Evolutionary conservation across 2,113 vertebrate genomes (phyloP).

Genomic region (Cricetomys ansorgei): DNA sequence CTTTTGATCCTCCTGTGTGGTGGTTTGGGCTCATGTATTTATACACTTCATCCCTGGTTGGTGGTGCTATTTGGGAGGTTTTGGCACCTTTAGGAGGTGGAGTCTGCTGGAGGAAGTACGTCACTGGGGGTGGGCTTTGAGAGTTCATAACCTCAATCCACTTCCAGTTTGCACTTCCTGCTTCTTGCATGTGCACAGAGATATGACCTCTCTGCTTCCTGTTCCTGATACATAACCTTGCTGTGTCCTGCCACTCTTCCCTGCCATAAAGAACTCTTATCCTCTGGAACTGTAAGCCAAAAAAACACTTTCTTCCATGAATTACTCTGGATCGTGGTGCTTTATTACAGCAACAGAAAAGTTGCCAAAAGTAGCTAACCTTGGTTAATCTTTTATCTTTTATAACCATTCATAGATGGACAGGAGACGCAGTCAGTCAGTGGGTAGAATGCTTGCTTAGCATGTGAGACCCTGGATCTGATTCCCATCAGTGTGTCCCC

Average conservation of each 20-base stretch:
- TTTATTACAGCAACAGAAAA: neutral
- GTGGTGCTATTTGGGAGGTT: neutral
- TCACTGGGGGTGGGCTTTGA: neutral
- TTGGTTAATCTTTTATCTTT: neutral
- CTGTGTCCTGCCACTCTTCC: neutral
- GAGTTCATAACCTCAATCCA: neutral
- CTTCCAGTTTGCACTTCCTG: neutral
- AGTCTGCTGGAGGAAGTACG: neutral
- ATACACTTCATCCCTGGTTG: neutral
- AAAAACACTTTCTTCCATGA: neutral
- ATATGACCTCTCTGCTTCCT: too few species aligned
- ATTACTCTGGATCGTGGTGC: neutral
- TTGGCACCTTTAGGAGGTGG: neutral
- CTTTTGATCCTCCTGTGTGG: neutral
- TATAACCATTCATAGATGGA: neutral
- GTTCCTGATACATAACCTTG: neutral
- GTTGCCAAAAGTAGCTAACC: neutral
- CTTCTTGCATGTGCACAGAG: neutral
- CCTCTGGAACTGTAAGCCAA: neutral
- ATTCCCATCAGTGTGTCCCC: too few species aligned
- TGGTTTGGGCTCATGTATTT: neutral
- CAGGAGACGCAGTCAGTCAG: neutral
- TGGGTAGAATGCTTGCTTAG: neutral
- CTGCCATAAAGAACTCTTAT: neutral
- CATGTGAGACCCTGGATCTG: neutral